Evolutionary conservation across 2,113 vertebrate genomes (phyloP).

Genomic region (Oxyruncus cristatus): DNA sequence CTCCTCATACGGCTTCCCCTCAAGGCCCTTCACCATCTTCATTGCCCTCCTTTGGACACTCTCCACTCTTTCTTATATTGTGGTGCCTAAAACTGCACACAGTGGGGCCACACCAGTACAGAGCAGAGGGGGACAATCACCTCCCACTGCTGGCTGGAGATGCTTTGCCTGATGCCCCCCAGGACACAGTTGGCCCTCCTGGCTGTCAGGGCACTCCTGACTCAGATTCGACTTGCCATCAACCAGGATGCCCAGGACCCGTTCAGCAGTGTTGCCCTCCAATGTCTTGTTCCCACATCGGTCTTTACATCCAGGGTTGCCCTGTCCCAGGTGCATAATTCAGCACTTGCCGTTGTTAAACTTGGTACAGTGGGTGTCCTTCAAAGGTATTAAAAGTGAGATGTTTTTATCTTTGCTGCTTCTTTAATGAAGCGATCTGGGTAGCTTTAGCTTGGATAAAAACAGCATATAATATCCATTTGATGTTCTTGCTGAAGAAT

Average conservation of each 20-base stretch:
- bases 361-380: neutral
- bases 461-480: neutral
- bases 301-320: neutral
- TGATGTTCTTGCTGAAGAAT: neutral
- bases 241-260: neutral
- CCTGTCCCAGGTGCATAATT: neutral
- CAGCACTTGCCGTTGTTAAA: neutral
- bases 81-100: neutral
- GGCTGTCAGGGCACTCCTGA: neutral
- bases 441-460: neutral
- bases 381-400: neutral
- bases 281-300: neutral
- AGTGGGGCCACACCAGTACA: fast-evolving
- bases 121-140: neutral
- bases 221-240: fast-evolving
- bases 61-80: neutral
- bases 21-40: fast-evolving
- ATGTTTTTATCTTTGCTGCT: neutral
- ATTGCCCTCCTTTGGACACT: neutral
- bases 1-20: fast-evolving
- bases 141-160: fast-evolving
- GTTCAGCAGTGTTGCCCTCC: neutral
- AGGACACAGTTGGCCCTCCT: neutral
- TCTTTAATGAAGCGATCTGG: neutral
- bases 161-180: neutral